Conservation (phyloP, 2,113 vertebrate species). For the Sigmodon hispidus region DNA sequence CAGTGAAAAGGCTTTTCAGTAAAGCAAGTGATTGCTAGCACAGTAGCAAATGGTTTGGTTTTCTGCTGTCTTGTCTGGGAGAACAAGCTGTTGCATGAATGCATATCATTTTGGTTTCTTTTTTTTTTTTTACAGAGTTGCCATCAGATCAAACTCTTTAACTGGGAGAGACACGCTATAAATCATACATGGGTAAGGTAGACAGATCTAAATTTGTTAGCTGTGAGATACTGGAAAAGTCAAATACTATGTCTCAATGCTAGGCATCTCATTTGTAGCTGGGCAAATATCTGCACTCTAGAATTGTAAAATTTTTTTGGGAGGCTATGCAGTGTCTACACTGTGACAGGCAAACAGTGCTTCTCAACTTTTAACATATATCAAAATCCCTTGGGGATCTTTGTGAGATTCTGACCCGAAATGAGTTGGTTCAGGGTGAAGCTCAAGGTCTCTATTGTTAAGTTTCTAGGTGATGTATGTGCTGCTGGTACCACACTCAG, state of each 20-base stretch:
- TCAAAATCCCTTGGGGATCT: neutral
- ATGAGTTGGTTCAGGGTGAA: neutral
- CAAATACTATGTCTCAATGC: neutral
- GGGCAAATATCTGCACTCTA: neutral
- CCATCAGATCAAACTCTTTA: neutral
- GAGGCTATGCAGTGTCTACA: neutral
- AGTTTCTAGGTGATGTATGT: neutral
- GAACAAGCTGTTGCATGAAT: neutral
- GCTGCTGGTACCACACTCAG: neutral
- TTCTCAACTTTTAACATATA: constrained; percentile 24
- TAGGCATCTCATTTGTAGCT: neutral
- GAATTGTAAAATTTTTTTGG: neutral
- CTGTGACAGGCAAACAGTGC: neutral
- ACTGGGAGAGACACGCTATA: neutral
- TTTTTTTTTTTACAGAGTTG: constrained; percentile 15
- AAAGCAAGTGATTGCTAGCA: neutral
- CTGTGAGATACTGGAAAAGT: constrained; percentile 20
- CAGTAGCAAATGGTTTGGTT: neutral
- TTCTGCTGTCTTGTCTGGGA: neutral
- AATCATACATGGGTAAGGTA: constrained; percentile 39
- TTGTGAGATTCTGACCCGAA: constrained; percentile 10
- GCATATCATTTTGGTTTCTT: neutral
- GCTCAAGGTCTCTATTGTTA: neutral
- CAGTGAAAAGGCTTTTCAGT: neutral
- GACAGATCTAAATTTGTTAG: constrained; percentile 9